A percentile compares a stretch with the other conserved stretches of the same genome.
Conservation (phyloP, 1,140 invertebrate species). For the Diachasma alloeum region DNA sequence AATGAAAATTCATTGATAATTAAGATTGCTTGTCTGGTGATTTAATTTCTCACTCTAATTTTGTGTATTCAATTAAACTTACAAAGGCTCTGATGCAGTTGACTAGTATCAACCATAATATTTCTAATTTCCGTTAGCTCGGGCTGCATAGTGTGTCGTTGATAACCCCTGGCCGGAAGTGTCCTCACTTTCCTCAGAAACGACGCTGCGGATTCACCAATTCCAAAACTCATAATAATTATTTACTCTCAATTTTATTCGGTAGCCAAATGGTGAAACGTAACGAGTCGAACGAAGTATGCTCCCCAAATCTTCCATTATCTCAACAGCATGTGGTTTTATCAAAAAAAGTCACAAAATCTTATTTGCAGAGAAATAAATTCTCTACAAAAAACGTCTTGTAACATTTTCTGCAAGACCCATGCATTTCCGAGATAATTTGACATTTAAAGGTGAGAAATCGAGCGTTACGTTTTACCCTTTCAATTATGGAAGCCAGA, state of each 20-base stretch:
- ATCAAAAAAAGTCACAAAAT: no score
- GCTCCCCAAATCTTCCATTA: no score
- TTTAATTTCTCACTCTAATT: not conserved
- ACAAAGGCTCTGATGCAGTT: slow-evolving; percentile 41
- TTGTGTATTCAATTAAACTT: slow-evolving; percentile 41
- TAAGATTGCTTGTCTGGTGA: no score
- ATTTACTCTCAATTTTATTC: not conserved
- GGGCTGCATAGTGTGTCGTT: slow-evolving; percentile 48
- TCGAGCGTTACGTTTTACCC: not conserved
- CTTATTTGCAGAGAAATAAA: no score
- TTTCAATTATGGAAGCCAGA: not conserved
- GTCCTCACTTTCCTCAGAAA: slow-evolving; percentile 52
- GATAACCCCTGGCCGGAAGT: slow-evolving; percentile 42
- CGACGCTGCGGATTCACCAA: slow-evolving; percentile 43
- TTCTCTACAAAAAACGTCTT: no score
- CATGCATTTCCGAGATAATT: slow-evolving; percentile 7
- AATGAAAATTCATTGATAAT: no score
- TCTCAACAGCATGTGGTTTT: no score
- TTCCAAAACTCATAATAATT: not conserved
- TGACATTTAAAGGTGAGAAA: not conserved
- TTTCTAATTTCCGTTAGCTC: slow-evolving; percentile 37
- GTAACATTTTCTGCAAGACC: not conserved
- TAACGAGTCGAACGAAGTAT: no score
- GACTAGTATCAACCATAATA: slow-evolving; percentile 37
- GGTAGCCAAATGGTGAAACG: no score